phyloP scores from a whole-genome alignment of 2,888 invertebrate genomes.

The Melitaea athalia region DNA sequence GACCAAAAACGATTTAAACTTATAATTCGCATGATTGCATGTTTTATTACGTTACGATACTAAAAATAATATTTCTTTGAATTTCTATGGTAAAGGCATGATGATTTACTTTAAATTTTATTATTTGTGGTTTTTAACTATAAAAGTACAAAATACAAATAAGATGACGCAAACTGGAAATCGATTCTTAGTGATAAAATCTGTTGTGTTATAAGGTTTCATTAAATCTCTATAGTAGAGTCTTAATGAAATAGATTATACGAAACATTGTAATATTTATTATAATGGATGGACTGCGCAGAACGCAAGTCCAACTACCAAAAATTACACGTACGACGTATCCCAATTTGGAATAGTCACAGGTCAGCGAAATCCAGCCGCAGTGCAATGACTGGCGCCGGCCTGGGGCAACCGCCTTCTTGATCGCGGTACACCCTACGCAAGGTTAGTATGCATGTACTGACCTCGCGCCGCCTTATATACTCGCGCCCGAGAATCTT shows the following conservation, averaged over 20 bases:
- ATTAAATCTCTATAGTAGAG: no score
- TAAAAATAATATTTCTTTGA: not conserved
- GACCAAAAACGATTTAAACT: not conserved
- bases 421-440: slow-evolving; percentile 89
- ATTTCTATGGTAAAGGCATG: no score
- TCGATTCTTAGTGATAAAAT: no score
- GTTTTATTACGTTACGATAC: not conserved
- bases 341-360: slow-evolving; percentile 81
- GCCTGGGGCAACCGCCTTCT: slow-evolving; percentile 84
- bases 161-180: no score
- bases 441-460: slow-evolving; percentile 84
- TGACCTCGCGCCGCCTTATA: slow-evolving; percentile 45
- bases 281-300: slow-evolving; percentile 78
- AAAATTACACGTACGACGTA: slow-evolving; percentile 85
- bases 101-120: no score
- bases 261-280: not conserved
- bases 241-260: not conserved
- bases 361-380: slow-evolving; percentile 82
- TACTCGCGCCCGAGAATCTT: slow-evolving; percentile 49
- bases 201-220: no score
- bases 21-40: not conserved
- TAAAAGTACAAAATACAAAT: no score
- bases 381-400: slow-evolving; percentile 86
- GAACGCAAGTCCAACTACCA: slow-evolving; percentile 84
- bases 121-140: no score